Percentiles rank a stretch among this genome's conserved stretches.
phyloP scores from a whole-genome alignment of 2,888 invertebrate genomes.

The Smittia aterrima region DNA sequence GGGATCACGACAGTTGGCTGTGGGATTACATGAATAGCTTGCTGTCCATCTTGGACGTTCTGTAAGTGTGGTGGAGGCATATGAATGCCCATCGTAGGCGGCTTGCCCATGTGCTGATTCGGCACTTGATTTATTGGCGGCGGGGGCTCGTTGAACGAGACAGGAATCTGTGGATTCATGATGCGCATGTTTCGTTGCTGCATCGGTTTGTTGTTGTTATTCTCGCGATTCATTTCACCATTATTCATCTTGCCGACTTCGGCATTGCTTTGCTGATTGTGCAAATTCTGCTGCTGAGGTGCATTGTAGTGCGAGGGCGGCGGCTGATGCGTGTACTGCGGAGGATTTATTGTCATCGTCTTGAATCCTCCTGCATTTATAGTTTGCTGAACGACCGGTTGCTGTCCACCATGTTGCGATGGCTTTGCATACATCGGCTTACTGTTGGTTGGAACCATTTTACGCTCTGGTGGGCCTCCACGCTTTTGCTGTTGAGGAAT shows the following conservation, averaged over 20 bases:
- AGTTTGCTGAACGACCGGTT: constrained; percentile 29
- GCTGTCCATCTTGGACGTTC: constrained; percentile 31
- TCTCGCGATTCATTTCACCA: constrained; percentile 18
- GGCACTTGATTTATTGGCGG: constrained; percentile 43
- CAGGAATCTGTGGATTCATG: constrained; percentile 42
- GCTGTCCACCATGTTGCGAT: constrained; percentile 17
- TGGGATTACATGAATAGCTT: constrained; percentile 41
- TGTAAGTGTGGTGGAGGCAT: constrained; percentile 42
- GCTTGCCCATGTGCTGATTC: constrained; percentile 47
- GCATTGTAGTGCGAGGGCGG: constrained; percentile 45
- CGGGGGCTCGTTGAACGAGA: constrained; percentile 19
- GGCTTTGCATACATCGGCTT: constrained; percentile 34
- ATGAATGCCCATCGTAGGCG: constrained; percentile 46
- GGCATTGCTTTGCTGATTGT: constrained; percentile 37
- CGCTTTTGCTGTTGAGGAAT: constrained; percentile 38
- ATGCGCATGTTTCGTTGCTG: constrained; percentile 26
- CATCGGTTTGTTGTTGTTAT: constrained; percentile 26
- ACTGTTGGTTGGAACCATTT: constrained; percentile 9
- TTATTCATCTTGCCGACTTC: constrained; percentile 27
- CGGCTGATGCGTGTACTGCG: constrained; percentile 45
- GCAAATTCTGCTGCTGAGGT: constrained; percentile 45
- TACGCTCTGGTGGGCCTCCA: neutral
- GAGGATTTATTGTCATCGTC: constrained; percentile 44
- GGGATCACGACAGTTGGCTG: constrained; percentile 42
- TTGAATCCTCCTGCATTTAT: constrained; percentile 43